phyloP scores from a whole-genome alignment of 2,888 invertebrate species.

The Stenotaenia linearis region DNA sequence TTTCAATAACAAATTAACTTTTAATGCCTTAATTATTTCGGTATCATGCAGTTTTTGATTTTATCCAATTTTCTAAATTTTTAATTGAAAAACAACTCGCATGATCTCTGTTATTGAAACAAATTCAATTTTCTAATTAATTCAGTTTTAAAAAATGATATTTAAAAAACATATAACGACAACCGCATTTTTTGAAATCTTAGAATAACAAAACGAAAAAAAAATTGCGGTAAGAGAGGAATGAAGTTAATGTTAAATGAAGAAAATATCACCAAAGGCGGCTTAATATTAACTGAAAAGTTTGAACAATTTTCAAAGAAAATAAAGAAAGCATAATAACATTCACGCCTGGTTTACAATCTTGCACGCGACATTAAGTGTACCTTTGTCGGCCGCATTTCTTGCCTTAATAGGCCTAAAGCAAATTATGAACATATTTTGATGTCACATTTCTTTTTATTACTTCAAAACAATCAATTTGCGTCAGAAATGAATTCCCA shows the following conservation, averaged over 20 bases:
- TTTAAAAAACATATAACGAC: too few relatives aligned
- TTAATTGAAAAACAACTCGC: too few relatives aligned
- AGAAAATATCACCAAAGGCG: not conserved
- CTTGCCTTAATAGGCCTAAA: conserved; percentile 23
- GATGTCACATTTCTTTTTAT: conserved; percentile 24
- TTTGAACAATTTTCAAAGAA: conserved; percentile 17
- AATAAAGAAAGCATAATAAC: conserved; percentile 23
- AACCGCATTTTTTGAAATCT: not conserved
- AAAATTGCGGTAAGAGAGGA: not conserved
- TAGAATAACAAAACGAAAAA: not conserved
- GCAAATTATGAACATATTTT: conserved; percentile 22
- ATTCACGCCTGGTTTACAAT: conserved; percentile 26
- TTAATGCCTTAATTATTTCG: not conserved
- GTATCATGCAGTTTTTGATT: not conserved
- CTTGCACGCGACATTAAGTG: conserved; percentile 26
- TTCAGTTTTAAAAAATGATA: too few relatives aligned
- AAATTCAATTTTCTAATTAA: not conserved
- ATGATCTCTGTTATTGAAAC: not conserved
- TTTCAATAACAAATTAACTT: not conserved
- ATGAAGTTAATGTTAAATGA: not conserved
- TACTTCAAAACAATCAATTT: conserved; percentile 23
- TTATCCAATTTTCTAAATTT: too few relatives aligned
- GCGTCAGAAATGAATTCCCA: conserved; percentile 23
- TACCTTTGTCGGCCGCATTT: conserved; percentile 22
- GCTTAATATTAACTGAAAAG: not conserved